These are phyloP conservation scores for Oceanodroma leucorhoa DNA, from an alignment of 2,797 vertebrate species.

Conservation along the genomic window DNA sequence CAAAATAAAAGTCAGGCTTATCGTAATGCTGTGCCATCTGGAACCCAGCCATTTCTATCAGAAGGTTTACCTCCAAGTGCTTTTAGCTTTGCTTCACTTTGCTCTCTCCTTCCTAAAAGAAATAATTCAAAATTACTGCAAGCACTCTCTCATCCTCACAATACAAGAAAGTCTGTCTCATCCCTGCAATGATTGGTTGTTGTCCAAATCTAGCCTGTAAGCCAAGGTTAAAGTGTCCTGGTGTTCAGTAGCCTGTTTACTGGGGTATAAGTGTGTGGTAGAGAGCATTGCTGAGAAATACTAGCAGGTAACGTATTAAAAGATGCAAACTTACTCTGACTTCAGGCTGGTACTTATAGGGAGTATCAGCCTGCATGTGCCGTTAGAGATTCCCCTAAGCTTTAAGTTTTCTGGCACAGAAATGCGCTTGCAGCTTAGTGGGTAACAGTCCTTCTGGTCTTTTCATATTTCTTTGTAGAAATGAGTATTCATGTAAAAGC, in stretches of 20 bases:
- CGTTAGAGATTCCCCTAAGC: fast-evolving
- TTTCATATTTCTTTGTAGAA: neutral
- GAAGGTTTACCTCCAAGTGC: neutral
- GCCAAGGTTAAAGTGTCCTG: neutral
- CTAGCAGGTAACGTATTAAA: neutral
- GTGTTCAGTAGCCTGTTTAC: neutral
- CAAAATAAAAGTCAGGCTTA: neutral
- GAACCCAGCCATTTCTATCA: neutral
- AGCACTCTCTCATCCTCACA: neutral
- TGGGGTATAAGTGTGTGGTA: neutral
- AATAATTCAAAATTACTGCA: neutral
- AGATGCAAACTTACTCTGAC: neutral
- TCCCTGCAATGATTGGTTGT: neutral
- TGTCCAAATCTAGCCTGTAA: neutral
- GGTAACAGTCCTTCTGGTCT: neutral
- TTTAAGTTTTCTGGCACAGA: neutral
- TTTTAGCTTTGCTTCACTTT: neutral
- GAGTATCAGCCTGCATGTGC: fast-evolving
- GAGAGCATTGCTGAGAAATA: neutral
- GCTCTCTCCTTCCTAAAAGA: neutral
- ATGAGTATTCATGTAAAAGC: neutral
- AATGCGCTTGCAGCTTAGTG: neutral
- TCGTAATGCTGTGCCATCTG: neutral
- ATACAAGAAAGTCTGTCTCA: neutral
- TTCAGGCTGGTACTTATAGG: fast-evolving